A percentile compares a stretch with the other conserved stretches of the same genome.
phyloP scores from a whole-genome alignment of 92 coral and sea anemone species.

The Virgularia gustaviana region DNA sequence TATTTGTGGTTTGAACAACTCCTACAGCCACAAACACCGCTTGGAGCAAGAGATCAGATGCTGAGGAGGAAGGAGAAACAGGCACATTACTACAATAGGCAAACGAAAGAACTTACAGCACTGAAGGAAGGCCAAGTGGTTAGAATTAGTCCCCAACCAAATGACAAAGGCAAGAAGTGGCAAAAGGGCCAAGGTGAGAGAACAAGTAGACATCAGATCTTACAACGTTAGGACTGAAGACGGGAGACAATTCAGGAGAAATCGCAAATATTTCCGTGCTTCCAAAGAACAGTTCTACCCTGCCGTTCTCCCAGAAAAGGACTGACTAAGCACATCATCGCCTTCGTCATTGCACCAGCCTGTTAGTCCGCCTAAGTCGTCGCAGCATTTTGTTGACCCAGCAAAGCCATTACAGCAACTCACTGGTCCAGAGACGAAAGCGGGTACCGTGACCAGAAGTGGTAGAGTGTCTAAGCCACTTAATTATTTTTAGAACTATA shows the following conservation, averaged over 20 bases:
- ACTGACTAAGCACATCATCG: too few relatives aligned
- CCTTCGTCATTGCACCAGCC: too few relatives aligned
- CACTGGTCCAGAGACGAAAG: too few relatives aligned
- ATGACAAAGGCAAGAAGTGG: slow-evolving; percentile 15
- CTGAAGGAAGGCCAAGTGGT: slow-evolving; percentile 23
- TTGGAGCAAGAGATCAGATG: neutral
- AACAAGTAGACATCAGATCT: slow-evolving; percentile 27
- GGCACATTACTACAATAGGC: slow-evolving; percentile 4
- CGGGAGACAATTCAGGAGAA: slow-evolving; percentile 26
- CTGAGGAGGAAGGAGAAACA: slow-evolving; percentile 20
- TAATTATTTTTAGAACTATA: too few relatives aligned
- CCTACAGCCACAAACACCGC: slow-evolving; percentile 2
- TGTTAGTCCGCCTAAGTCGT: too few relatives aligned
- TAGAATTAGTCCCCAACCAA: slow-evolving; percentile 10
- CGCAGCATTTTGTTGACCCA: too few relatives aligned
- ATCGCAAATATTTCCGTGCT: slow-evolving; percentile 2
- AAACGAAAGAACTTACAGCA: slow-evolving; percentile 30
- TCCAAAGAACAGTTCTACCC: slow-evolving; percentile 27
- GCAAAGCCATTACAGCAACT: too few relatives aligned
- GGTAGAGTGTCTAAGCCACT: too few relatives aligned
- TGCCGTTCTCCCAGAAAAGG: too few relatives aligned
- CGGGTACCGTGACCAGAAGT: too few relatives aligned
- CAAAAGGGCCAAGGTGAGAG: neutral
- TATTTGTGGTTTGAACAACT: too few relatives aligned
- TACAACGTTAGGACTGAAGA: slow-evolving; percentile 29